phyloP scores from a whole-genome alignment of 1,140 invertebrate genomes.

The Maniola jurtina region DNA sequence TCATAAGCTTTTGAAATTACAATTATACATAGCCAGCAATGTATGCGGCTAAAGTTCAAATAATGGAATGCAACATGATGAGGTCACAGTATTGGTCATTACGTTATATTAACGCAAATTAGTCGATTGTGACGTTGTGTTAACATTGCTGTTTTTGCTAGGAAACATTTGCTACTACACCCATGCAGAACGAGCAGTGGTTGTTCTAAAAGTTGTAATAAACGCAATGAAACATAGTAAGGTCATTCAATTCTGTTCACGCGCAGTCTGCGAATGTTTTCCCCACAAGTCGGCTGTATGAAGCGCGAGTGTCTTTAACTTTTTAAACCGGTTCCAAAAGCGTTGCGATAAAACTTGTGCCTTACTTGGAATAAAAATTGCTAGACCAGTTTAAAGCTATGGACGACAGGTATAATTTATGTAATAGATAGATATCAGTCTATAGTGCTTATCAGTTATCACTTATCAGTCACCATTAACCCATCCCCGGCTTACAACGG shows the following conservation, averaged over 20 bases:
- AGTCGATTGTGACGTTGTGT: no score
- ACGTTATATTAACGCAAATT: no score
- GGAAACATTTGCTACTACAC: no score
- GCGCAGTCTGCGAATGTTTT: slow-evolving; percentile 41
- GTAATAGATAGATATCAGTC: slow-evolving; percentile 7
- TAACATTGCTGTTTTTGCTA: no score
- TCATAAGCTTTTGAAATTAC: not conserved
- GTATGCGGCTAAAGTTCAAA: not conserved
- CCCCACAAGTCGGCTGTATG: slow-evolving; percentile 49
- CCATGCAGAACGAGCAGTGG: no score
- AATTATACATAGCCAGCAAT: not conserved
- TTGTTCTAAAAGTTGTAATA: no score
- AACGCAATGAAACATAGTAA: not conserved
- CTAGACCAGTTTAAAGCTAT: slow-evolving; percentile 17
- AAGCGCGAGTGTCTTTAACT: slow-evolving; percentile 17
- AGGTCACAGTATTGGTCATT: no score
- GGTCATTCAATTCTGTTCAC: slow-evolving; percentile 10
- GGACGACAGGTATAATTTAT: slow-evolving; percentile 32
- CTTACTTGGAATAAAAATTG: slow-evolving; percentile 17
- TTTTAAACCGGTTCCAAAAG: slow-evolving; percentile 23
- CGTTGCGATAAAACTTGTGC: slow-evolving; percentile 14
- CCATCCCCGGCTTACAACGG: no score
- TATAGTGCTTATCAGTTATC: slow-evolving; percentile 15
- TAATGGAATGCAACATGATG: not conserved
- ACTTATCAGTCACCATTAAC: not conserved